Conservation (phyloP, 1,140 invertebrate species). For the Nasonia giraulti region DNA sequence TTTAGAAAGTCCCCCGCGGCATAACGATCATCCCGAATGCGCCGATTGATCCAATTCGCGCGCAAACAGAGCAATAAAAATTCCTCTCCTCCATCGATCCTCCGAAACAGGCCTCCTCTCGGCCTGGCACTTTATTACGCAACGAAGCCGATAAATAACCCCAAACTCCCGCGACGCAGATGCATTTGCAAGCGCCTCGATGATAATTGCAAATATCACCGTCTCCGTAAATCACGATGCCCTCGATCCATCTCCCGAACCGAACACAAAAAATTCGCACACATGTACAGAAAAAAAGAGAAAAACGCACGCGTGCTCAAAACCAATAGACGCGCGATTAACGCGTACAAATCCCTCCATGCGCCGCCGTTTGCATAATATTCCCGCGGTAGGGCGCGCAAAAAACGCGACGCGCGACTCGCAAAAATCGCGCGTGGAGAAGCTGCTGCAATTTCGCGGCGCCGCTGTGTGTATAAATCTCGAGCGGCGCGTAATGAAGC, state of each 20-base stretch:
- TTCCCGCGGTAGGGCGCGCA: neutral
- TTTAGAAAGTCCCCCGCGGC: too few species aligned
- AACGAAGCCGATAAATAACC: neutral
- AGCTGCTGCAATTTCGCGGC: neutral
- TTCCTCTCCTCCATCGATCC: neutral
- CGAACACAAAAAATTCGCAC: too few species aligned
- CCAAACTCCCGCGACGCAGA: neutral
- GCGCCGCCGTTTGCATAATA: neutral
- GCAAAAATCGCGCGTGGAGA: neutral
- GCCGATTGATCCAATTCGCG: neutral
- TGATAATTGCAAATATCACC: neutral
- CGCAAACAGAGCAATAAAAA: neutral
- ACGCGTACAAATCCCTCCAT: too few species aligned
- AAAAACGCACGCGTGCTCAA: neutral
- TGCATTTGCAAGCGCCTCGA: neutral
- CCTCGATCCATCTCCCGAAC: neutral
- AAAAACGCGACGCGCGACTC: neutral
- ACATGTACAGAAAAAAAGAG: neutral
- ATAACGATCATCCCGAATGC: too few species aligned
- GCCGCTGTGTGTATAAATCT: slow-evolving; percentile 38
- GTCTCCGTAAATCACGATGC: slow-evolving; percentile 17
- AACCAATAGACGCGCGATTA: neutral
- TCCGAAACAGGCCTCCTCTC: too few species aligned
- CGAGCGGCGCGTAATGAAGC: slow-evolving; percentile 31
- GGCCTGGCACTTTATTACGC: too few species aligned